These are phyloP conservation scores for Tiphia femorata DNA, from an alignment of 2,888 invertebrate genomes.

Conservation along the genomic window DNA sequence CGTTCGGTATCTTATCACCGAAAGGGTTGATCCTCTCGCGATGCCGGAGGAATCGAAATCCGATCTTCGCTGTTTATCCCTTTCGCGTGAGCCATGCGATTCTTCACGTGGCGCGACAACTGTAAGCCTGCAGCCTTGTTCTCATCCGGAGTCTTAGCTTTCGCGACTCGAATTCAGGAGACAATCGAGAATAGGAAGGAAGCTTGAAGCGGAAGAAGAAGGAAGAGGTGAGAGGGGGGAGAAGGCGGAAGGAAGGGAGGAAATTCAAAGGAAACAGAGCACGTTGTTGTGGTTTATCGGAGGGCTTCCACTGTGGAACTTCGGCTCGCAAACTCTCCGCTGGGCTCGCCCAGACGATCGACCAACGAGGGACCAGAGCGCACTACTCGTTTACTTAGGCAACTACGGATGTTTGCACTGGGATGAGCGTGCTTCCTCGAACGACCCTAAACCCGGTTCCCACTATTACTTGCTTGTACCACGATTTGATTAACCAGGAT, in stretches of 20 bases:
- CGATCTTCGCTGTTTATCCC: no score
- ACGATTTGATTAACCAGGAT: constrained; percentile 32
- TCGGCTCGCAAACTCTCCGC: constrained; percentile 22
- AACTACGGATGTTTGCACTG: constrained; percentile 31
- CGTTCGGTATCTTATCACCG: no score
- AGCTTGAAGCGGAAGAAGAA: not conserved
- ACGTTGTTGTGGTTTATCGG: constrained; percentile 29
- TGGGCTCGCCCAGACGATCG: constrained; percentile 19
- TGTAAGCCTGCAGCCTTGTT: no score
- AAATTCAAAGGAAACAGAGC: constrained; percentile 28
- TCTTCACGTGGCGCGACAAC: no score
- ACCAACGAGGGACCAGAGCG: constrained; percentile 6
- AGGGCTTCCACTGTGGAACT: constrained; percentile 29
- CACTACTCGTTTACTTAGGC: constrained; percentile 42
- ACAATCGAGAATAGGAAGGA: not conserved
- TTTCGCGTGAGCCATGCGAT: no score
- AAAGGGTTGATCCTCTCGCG: no score
- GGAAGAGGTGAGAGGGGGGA: constrained; percentile 1
- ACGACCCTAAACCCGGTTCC: constrained; percentile 10
- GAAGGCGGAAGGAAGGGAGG: not conserved
- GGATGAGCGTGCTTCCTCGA: constrained; percentile 28
- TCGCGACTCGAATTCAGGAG: no score
- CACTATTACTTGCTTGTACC: constrained; percentile 9
- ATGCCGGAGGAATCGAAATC: no score
- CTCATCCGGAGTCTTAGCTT: no score